phyloP scores from a whole-genome alignment of 2,113 vertebrate species.

The Jaculus jaculus region DNA sequence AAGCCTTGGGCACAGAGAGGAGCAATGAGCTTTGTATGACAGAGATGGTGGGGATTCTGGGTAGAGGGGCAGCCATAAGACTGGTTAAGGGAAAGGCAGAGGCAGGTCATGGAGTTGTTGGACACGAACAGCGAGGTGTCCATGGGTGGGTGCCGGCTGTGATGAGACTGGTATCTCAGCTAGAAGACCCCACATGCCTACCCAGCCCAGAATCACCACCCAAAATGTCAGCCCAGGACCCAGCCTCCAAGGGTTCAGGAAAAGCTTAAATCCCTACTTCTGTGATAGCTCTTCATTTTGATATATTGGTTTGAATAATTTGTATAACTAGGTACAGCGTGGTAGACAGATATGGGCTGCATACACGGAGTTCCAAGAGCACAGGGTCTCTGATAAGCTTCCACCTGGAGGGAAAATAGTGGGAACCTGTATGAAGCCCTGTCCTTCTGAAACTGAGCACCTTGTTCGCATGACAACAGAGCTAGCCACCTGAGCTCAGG shows the following conservation, averaged over 20 bases:
- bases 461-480: accelerated
- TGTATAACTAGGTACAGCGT: background rate
- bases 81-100: accelerated
- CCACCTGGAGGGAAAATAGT: background rate
- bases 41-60: too few relatives aligned
- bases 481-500: background rate
- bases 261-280: background rate
- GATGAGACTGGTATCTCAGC: background rate
- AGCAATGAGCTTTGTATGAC: accelerated
- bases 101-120: accelerated
- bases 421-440: background rate
- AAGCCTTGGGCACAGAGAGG: background rate
- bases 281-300: background rate
- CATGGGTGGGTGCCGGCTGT: background rate
- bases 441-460: background rate
- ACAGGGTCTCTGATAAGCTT: background rate
- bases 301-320: background rate
- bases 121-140: accelerated
- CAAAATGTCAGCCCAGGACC: accelerated
- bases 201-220: background rate
- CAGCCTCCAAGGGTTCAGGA: background rate
- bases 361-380: background rate
- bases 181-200: accelerated
- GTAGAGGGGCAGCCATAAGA: background rate
- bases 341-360: background rate